Base-by-base conservation (phyloP, 2,113 vertebrate genomes). In the Poecilia latipinna region DNA sequence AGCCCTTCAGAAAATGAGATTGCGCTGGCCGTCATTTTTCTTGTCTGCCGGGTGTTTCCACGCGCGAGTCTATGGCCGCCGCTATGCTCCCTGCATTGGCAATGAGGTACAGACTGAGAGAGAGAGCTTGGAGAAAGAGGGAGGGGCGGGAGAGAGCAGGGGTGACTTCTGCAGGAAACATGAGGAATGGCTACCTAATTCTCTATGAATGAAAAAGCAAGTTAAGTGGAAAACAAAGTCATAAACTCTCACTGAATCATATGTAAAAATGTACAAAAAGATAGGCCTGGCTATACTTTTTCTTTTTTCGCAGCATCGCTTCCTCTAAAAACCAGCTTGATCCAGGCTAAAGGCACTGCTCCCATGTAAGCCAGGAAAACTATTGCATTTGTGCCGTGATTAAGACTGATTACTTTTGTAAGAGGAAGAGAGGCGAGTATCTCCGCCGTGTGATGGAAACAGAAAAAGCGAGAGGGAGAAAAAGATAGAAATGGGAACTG, bases 1-100 rank as follows among this genome's bases (percentile, higher is more conserved):
- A 96, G 96, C 96, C 96, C 96, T 96, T 97, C 96, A 92, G 96
- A 97, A 98, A 98, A 98, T 98, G 97, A 98, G 96, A 98, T 98
- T 96, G 96, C 89, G 72, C 95, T 70, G 89, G 95, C 94, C 96
- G 95, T 97, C 97, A 98, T 98, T 98, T 98, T 98, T 98, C 97
- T 98, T 98, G 96, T 98, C 97, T 96, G 96, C 95, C 91, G 94
- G 74, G 93, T 86, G 92, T 96, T 96, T 93, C 94, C 95, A 86
- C 57, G 92, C 94, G 75, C 93, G 89, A 90, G 93, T 94, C 93
- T 80, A 94, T 83, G 83, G 89, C 88, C 26, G 67, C 83, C 1
- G 92, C 92, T 95, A 97, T 95, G 94, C 95, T 91, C 89, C 73
- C 94, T 89, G 97, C 96, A 98, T 98, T 82, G 89, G 90, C 95